Base-by-base conservation (phyloP, 2,797 vertebrate species). In the Halcyon leucocephala region DNA sequence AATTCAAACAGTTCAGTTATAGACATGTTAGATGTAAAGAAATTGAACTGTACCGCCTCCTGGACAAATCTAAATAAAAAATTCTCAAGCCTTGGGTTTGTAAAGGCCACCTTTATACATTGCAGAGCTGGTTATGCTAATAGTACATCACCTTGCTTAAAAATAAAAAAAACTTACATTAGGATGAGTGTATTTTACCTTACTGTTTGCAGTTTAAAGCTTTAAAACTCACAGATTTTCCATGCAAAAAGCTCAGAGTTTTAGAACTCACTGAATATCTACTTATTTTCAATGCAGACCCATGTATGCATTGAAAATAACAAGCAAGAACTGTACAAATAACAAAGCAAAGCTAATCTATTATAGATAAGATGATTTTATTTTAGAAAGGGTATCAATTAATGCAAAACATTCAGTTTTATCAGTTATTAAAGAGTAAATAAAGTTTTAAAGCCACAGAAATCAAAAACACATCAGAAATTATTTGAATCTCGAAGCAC, bases 381-480 rank as follows among this genome's bases (percentile, higher is more conserved):
- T 7, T 91, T 92, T 58, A 79, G 42, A 58, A 69, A 82, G 25
- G 20, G 5, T 16, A 72, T 29, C 7, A 72, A 62, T 29, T 57
- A 77, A 57, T 12, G 16, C 39, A 69, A 89, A 93, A 19, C 22
- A 62, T 22, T 46, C 57, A 2, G 17, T 33, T 91, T 89, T 83
- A 85, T 29, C n/a, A 67, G 35, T 41, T 70, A 3, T 42, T 80
- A 71, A 78, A 60, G 41, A 82, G 5, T 15, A 70, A 57, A 29
- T 31, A 24, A 65, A 33, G 35, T 66, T 73, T 87, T 76, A 92
- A 89, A 81, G 58, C 8, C 61, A 66, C 31, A 39, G 51, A 93
- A 94, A 94, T 79, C 29, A 87, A 92, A 93, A 90, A n/a, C 72
- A 81, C 28, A 69, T 65, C n/a, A 81, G 72, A 52, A 85, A 48